A percentile compares a stretch with the other conserved stretches of the same genome.
Evolutionary conservation across 2,797 vertebrate species (phyloP).

Genomic region (Yasuhikotakia modesta): DNA sequence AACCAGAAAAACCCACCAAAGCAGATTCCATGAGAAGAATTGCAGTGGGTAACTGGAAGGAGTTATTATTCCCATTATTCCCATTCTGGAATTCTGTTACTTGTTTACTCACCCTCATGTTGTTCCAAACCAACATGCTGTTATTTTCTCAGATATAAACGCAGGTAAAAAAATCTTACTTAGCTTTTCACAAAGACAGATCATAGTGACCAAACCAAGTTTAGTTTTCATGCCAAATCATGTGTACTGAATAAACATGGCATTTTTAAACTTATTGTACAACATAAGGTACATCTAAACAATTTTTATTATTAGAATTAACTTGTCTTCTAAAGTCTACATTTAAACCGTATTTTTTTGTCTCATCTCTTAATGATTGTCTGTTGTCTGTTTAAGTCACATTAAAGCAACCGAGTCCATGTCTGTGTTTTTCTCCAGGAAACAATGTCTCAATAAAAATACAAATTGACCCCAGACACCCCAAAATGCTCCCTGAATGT

Average conservation of each 20-base stretch:
- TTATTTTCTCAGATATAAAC: not conserved
- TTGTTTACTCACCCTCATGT: not conserved
- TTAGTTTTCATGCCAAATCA: too few relatives aligned
- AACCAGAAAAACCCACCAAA: constrained; percentile 89
- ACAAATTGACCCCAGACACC: constrained; percentile 89
- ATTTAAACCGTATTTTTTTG: too few relatives aligned
- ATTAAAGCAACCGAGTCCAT: constrained; percentile 38
- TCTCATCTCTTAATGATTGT: too few relatives aligned
- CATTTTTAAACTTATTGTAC: too few relatives aligned
- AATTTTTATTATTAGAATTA: too few relatives aligned
- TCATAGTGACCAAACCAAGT: too few relatives aligned
- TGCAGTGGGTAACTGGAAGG: constrained; percentile 80
- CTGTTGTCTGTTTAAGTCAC: constrained; percentile 2
- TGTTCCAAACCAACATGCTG: not conserved
- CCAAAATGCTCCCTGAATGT: constrained; percentile 92
- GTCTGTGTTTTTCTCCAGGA: constrained; percentile 71
- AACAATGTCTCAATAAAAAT: constrained; percentile 88
- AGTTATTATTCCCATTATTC: not conserved
- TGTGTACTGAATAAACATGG: too few relatives aligned
- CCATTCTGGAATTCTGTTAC: not conserved
- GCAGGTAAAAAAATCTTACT: too few relatives aligned
- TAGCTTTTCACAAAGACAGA: too few relatives aligned
- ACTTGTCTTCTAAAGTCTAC: not conserved
- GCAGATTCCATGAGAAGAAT: constrained; percentile 86
- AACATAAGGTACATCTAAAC: too few relatives aligned